Evolutionary conservation across 1,140 invertebrate species (phyloP).

Genomic region (Sycophaga agraensis): DNA sequence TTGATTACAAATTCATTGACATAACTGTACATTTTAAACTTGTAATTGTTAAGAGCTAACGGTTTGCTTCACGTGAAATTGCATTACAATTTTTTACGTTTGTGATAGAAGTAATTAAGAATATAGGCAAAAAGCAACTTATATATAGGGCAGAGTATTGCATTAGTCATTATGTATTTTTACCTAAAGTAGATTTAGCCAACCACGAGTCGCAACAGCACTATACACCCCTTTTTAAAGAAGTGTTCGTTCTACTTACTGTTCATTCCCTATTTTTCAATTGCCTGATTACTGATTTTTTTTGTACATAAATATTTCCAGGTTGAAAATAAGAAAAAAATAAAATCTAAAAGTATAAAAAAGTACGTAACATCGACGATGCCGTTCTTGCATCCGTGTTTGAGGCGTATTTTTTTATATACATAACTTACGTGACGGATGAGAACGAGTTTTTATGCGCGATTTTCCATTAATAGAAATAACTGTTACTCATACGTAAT

Average conservation of each 20-base stretch:
- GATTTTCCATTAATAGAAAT: conserved; percentile 9
- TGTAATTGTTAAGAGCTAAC: background rate
- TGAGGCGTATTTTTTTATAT: background rate
- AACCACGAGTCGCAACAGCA: background rate
- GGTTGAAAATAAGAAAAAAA: background rate
- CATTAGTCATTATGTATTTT: conserved; percentile 21
- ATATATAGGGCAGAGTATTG: conserved; percentile 13
- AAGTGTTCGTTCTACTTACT: conserved; percentile 4
- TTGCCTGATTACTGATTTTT: background rate
- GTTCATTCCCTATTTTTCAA: conserved; percentile 18
- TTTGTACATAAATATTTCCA: conserved; percentile 27
- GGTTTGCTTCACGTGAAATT: conserved; percentile 14
- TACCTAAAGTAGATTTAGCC: background rate
- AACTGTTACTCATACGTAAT: conserved; percentile 25
- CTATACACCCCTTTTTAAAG: conserved; percentile 13
- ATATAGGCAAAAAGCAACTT: conserved; percentile 3
- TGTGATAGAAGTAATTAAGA: conserved; percentile 1
- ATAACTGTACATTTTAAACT: conserved; percentile 19
- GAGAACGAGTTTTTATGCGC: conserved; percentile 17
- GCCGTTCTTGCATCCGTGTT: background rate
- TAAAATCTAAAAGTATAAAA: background rate
- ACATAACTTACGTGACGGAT: conserved; percentile 3
- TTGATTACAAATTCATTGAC: too few relatives aligned
- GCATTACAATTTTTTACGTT: background rate
- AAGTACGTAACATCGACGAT: conserved; percentile 12